phyloP scores from a whole-genome alignment of 2,113 vertebrate species.

The Cettia cetti region DNA sequence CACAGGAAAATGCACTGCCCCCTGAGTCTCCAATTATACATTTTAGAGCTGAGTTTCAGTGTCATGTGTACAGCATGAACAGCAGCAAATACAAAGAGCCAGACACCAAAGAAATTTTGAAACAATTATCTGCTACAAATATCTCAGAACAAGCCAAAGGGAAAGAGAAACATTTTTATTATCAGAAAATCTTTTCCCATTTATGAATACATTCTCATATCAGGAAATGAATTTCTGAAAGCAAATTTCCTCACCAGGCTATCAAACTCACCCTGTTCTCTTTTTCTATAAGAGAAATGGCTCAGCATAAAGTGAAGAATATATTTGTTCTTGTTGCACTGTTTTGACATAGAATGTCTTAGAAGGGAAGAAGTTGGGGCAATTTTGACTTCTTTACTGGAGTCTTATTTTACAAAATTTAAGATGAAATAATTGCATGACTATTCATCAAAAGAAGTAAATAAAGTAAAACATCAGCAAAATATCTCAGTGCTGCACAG shows the following conservation, averaged over 20 bases:
- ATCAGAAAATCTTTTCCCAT: slow-evolving; percentile 18
- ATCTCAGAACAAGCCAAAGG: slow-evolving; percentile 25
- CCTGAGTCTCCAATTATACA: background rate
- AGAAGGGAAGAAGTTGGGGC: background rate
- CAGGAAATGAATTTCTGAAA: slow-evolving; percentile 33
- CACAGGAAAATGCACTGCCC: background rate
- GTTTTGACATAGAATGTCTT: background rate
- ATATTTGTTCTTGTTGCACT: background rate
- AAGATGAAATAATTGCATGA: background rate
- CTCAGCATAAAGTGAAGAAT: background rate
- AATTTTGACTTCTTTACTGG: background rate
- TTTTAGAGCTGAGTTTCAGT: background rate
- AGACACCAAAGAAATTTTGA: background rate
- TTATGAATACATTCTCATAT: background rate
- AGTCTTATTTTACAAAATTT: background rate
- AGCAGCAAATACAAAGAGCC: background rate
- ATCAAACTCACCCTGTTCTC: background rate
- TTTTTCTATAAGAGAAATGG: background rate
- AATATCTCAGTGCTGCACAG: background rate
- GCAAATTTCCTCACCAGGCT: slow-evolving; percentile 19
- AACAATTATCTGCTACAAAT: slow-evolving; percentile 15
- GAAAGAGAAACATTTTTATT: slow-evolving; percentile 11
- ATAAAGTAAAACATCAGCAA: background rate
- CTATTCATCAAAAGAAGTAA: background rate
- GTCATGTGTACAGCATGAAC: background rate